These are phyloP conservation scores for Furnarius figulus DNA, from an alignment of 2,113 vertebrate genomes.

Conservation along the genomic window DNA sequence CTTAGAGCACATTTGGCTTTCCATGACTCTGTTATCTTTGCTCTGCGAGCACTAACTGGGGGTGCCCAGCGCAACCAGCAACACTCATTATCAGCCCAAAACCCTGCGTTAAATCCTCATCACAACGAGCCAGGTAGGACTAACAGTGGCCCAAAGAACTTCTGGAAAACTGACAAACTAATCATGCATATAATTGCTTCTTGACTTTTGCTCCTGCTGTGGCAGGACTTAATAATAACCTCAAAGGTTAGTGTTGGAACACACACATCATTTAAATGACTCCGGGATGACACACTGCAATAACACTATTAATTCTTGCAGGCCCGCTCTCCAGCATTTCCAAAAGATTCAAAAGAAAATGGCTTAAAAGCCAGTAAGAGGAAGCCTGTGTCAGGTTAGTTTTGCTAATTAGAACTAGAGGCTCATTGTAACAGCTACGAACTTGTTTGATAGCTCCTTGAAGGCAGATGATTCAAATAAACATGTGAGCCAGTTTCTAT, in stretches of 20 bases:
- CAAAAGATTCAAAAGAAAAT: constrained; percentile 28
- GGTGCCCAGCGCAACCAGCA: not conserved
- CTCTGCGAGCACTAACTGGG: not conserved
- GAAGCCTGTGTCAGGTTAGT: constrained; percentile 37
- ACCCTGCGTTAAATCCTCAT: not conserved
- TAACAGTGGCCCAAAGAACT: constrained; percentile 61
- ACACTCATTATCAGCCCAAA: not conserved
- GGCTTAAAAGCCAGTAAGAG: constrained; percentile 9
- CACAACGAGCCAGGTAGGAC: not conserved
- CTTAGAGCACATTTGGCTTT: not conserved
- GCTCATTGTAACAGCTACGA: not conserved
- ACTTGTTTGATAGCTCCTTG: constrained; percentile 31
- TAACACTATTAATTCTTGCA: constrained; percentile 10
- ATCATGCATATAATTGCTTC: constrained; percentile 93
- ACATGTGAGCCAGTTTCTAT: not conserved
- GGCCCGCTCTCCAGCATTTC: not conserved
- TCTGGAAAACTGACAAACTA: constrained; percentile 86
- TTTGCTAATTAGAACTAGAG: constrained; percentile 50
- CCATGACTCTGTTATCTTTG: not conserved
- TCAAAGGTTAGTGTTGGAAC: constrained; percentile 50
- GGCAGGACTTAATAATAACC: constrained; percentile 55
- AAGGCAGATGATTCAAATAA: constrained; percentile 55
- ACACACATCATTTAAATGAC: constrained; percentile 43
- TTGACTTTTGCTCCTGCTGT: constrained; percentile 79
- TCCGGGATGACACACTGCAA: constrained; percentile 18